Evolutionary conservation across 1,140 invertebrate genomes (phyloP).

Genomic region (Zelostemma sp.): DNA sequence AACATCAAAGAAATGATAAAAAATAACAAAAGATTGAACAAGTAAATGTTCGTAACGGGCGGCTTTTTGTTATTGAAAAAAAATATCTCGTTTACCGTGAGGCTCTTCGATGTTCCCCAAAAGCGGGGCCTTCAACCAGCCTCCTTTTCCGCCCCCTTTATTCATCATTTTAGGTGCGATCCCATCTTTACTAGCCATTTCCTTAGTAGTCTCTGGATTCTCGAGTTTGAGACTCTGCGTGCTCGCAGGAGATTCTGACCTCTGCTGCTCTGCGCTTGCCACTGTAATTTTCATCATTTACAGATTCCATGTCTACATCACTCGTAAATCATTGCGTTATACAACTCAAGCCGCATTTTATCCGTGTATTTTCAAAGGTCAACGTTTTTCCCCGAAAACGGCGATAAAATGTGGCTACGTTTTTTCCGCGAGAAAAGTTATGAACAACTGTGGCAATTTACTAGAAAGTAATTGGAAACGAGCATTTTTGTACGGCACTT

Average conservation of each 20-base stretch:
- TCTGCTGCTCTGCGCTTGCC: conserved; percentile 69
- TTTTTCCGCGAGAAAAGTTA: no score
- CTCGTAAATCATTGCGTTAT: not conserved
- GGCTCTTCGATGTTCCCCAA: conserved; percentile 70
- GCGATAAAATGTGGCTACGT: not conserved
- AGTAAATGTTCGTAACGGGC: conserved; percentile 37
- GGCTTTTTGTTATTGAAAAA: conserved; percentile 43
- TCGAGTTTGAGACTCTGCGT: conserved; percentile 66
- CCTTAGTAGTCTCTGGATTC: conserved; percentile 67
- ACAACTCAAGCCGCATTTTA: not conserved
- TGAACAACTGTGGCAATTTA: no score
- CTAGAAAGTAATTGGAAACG: no score
- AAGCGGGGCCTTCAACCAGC: conserved; percentile 68
- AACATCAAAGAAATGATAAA: conserved; percentile 12
- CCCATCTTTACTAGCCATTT: conserved; percentile 69
- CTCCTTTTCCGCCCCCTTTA: conserved; percentile 71
- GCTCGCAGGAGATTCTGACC: conserved; percentile 67
- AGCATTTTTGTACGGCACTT: no score
- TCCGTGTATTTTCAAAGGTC: not conserved
- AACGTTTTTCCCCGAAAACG: not conserved
- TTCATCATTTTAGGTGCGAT: conserved; percentile 66
- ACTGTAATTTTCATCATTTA: conserved; percentile 65
- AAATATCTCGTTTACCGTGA: conserved; percentile 71
- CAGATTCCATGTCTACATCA: conserved; percentile 29
- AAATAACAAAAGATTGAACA: not conserved